Base-by-base conservation (phyloP, 2,113 vertebrate genomes). In the Enhydra lutris region DNA sequence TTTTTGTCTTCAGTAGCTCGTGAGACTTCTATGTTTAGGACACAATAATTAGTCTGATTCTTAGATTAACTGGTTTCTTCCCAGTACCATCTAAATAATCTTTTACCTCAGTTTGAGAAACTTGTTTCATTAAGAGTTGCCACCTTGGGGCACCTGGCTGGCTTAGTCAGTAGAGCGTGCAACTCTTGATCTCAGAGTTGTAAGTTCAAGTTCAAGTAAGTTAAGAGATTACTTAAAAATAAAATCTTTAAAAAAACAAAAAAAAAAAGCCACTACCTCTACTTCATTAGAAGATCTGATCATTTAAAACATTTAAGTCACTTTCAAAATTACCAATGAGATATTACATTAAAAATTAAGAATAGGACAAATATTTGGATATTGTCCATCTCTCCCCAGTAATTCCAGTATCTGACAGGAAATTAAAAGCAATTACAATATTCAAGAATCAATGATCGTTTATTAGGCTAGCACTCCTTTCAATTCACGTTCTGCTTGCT, bases 381-480 rank as follows among this genome's bases (percentile, higher is more conserved):
- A 47, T 87, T 95, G 92, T 88, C n/a, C 14, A 7, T 83, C 73
- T 65, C n/a, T 84, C n/a, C 29, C 89, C 34, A 96, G 29, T 89
- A 82, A 67, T 42, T 97, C 26, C 78, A 61, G 17, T 85, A 74
- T 95, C 52, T 90, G n/a, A 93, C 42, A 94, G 76, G 71, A 95
- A 90, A 94, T 81, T 57, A 57, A 95, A 96, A 94, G 45, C 63
- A 65, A 26, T 81, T 74, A 2, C 71, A 95, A n/a, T 84, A 57
- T 36, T 95, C 34, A 95, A 74, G 83, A 89, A 83, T 31, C 45
- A 82, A 1, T 89, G 26, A 63, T 78, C 61, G 34, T 63, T 96
- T 89, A 52, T 92, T 92, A 94, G 82, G 14, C 76, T 91, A 93
- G 9, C 21, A 84, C 95, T 86, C 67, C 39, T 69, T 95, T 91